phyloP scores from a whole-genome alignment of 2,888 invertebrate species.

The Tetropium fuscum region DNA sequence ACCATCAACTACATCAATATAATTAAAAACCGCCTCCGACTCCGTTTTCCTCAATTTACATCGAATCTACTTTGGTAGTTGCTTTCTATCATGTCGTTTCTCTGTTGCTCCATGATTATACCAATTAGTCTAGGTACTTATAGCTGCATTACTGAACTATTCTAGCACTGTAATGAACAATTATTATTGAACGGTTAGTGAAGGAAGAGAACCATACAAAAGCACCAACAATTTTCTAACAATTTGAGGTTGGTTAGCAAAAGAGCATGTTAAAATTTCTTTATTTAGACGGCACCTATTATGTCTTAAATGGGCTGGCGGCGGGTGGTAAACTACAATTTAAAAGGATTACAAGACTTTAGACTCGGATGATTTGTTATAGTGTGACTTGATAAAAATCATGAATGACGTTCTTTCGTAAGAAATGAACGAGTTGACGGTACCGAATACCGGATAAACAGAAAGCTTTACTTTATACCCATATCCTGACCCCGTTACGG shows the following conservation, averaged over 20 bases:
- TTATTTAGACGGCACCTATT: conserved; percentile 8
- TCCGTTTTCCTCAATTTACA: no score
- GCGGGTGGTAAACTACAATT: conserved; percentile 19
- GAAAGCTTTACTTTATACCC: conserved; percentile 11
- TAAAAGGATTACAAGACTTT: conserved; percentile 20
- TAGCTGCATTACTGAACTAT: no score
- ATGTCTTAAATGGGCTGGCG: conserved; percentile 2
- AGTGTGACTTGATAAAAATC: conserved; percentile 26
- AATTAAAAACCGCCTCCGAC: no score
- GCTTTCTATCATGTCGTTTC: no score
- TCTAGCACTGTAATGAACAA: no score
- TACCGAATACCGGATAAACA: conserved; percentile 14
- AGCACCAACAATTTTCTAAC: neutral
- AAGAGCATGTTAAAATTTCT: conserved; percentile 16
- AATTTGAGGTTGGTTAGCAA: neutral
- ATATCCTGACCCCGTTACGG: conserved; percentile 16
- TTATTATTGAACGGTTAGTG: no score
- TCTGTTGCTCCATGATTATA: no score
- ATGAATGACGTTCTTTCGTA: conserved; percentile 24
- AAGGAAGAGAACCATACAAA: no score
- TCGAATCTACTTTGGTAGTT: no score
- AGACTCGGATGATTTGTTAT: conserved; percentile 18
- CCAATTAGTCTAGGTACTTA: no score
- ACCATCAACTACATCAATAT: no score
- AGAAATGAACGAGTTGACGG: conserved; percentile 10